Percentiles rank a stretch among this genome's conserved stretches.
phyloP scores from a whole-genome alignment of 2,113 vertebrate genomes.

The Scomber colias region DNA sequence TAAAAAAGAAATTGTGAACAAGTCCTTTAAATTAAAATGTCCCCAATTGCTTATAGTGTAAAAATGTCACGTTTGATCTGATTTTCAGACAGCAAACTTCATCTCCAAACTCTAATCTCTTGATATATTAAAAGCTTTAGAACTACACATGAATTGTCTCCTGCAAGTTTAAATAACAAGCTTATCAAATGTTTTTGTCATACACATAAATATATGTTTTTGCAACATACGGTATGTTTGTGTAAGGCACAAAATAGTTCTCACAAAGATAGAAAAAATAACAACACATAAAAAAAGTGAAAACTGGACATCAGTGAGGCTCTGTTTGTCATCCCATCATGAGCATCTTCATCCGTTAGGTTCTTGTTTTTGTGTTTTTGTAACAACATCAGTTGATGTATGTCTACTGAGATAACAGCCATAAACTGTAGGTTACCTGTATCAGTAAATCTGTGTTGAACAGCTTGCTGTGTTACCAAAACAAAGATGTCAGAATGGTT shows the following conservation, averaged over 20 bases:
- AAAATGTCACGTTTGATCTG: too few relatives aligned
- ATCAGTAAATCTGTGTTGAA: neutral
- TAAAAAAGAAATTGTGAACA: too few relatives aligned
- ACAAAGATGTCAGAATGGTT: neutral
- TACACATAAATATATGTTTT: neutral
- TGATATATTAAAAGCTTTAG: too few relatives aligned
- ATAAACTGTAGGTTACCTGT: neutral
- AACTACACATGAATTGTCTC: neutral
- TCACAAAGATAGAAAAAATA: neutral
- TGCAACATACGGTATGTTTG: too few relatives aligned
- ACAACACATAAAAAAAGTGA: neutral
- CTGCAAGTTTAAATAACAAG: neutral
- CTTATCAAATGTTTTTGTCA: neutral
- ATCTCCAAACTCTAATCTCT: too few relatives aligned
- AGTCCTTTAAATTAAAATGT: too few relatives aligned
- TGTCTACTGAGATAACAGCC: neutral
- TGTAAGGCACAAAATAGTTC: neutral
- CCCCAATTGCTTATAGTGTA: too few relatives aligned
- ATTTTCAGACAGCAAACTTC: too few relatives aligned
- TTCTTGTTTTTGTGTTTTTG: conserved; percentile 12
- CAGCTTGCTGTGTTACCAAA: conserved; percentile 17
- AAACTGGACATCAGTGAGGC: neutral
- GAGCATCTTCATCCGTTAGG: conserved; percentile 3
- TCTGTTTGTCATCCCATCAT: conserved; percentile 12
- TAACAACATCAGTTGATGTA: conserved; percentile 10